phyloP scores from a whole-genome alignment of 2,113 vertebrate genomes.

The Misgurnus anguillicaudatus region DNA sequence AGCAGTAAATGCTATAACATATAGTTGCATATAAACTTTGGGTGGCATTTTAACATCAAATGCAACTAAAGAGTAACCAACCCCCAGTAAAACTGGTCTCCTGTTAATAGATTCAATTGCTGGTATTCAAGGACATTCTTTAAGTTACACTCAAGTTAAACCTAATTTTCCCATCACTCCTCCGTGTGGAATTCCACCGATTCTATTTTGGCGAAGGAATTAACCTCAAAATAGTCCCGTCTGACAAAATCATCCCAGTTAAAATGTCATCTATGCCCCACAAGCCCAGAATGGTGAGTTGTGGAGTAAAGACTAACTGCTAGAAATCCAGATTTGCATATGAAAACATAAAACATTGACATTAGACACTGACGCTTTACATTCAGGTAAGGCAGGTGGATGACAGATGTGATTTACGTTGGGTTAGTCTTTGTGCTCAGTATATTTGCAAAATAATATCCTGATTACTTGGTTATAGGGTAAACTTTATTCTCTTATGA shows the following conservation, averaged over 20 bases:
- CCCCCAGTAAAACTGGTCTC: neutral
- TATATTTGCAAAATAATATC: neutral
- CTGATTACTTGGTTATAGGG: neutral
- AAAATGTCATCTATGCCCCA: conserved; percentile 29
- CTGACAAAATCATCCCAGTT: conserved; percentile 22
- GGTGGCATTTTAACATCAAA: neutral
- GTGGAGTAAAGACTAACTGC: neutral
- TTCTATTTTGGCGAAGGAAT: conserved; percentile 60
- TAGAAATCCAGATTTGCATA: conserved; percentile 7
- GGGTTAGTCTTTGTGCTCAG: neutral
- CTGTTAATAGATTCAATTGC: conserved; percentile 31
- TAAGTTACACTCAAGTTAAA: conserved; percentile 57
- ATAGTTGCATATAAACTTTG: no score
- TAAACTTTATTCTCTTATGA: neutral
- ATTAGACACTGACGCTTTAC: neutral
- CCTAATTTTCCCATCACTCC: conserved; percentile 61
- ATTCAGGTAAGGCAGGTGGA: neutral
- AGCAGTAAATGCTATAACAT: no score
- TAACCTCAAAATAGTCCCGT: conserved; percentile 7
- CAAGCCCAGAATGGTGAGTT: neutral
- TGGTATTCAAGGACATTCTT: conserved; percentile 58
- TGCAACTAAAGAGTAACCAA: neutral
- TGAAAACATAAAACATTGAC: neutral
- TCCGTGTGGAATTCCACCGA: conserved; percentile 42
- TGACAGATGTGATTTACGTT: neutral